Base-by-base conservation (phyloP, 2,113 vertebrate species). In the Semicossyphus pulcher region DNA sequence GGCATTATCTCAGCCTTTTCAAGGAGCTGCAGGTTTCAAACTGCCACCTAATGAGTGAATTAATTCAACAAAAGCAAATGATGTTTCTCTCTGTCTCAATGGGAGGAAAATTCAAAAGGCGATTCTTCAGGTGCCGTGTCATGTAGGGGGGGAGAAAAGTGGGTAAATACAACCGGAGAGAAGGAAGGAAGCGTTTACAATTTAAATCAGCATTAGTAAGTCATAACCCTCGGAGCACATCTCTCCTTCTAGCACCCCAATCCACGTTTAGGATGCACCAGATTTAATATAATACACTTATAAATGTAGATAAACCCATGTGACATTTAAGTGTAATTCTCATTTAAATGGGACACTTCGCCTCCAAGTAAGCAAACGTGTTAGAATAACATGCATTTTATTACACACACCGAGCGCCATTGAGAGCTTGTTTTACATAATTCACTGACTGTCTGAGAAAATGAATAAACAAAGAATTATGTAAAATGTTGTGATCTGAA, bases 391-490 rank as follows among this genome's bases (percentile, higher is more conserved):
- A 90, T 72, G 78, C 86, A 90, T 91, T 83, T 65, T 88, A 61
- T 86, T 87, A 81, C 84, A 61, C 81, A 65, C 68, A 32, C 75
- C 25, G 80, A 80, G 83, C 49, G 82, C 78, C 68, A 62, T 76
- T 56, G 78, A 86, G 81, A 89, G 86, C 60, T 76, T 69, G 86
- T 88, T 93, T 93, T 88, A 90, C 81, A 89, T 92, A 82, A 92
- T 92, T 80, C 77, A 68, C 73, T 88, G 87, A 87, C 84, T 85
- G 85, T 84, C 80, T 72, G 78, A 83, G 88, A 85, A 81, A 87
- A 91, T 91, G 87, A 93, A 91, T 91, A 91, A 92, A 88, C 83
- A 91, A 88, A 89, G 90, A 81, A 89, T 91, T 90, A 90, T 86
- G 88, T 90, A 89, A 91, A 90, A 92, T 93, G 88, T 87, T 88